Percentiles rank a stretch among this genome's conserved stretches.
phyloP scores from a whole-genome alignment of 2,888 invertebrate species.

The Pristionchus maxplancki region DNA sequence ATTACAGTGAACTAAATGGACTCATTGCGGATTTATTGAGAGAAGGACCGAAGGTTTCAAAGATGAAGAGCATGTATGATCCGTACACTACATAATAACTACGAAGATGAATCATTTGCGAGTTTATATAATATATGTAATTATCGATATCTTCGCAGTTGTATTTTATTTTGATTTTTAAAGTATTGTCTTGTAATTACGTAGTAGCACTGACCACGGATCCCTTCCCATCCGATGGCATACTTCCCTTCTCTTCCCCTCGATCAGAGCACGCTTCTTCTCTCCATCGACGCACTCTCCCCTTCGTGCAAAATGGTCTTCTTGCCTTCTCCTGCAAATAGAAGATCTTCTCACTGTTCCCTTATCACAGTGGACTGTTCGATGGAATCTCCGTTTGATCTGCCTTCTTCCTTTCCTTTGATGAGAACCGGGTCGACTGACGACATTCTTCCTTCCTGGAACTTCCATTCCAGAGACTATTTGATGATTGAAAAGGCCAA shows the following conservation, averaged over 20 bases:
- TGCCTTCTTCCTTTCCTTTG: not conserved
- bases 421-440: constrained; percentile 1
- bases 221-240: not conserved
- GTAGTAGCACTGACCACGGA: too few relatives aligned
- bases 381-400: constrained; percentile 6
- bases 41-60: not conserved
- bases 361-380: not conserved
- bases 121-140: too few relatives aligned
- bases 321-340: not conserved
- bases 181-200: too few relatives aligned
- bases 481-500: not conserved
- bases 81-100: too few relatives aligned
- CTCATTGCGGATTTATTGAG: not conserved
- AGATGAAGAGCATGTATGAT: not conserved
- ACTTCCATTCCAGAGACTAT: not conserved
- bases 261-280: not conserved
- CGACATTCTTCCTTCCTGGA: constrained; percentile 7
- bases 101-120: too few relatives aligned
- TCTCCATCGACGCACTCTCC: not conserved
- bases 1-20: not conserved
- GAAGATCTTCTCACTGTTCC: not conserved
- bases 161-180: too few relatives aligned
- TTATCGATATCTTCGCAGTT: too few relatives aligned
- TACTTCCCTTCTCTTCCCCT: not conserved
- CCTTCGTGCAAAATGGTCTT: constrained; percentile 3